These are phyloP conservation scores for Drosophila rubida DNA, from an alignment of 2,888 invertebrate genomes.

Conservation along the genomic window DNA sequence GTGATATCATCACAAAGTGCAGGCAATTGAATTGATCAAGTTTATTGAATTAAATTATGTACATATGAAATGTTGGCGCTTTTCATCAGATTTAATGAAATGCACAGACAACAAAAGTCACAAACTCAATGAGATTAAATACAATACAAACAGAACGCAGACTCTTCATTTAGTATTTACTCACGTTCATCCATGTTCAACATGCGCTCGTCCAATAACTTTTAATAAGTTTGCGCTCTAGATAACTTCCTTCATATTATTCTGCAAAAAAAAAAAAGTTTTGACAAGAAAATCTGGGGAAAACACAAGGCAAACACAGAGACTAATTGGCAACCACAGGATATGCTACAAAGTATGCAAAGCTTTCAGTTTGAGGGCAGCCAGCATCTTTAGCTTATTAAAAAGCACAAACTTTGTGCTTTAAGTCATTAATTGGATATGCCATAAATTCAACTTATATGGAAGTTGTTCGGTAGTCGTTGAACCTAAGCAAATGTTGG, in stretches of 20 bases:
- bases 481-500: conserved; percentile 7
- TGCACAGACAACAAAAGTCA: conserved; percentile 77
- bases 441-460: neutral
- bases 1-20: conserved; percentile 34
- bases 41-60: conserved; percentile 48
- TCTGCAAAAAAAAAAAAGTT: conserved; percentile 28
- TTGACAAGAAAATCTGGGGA: conserved; percentile 22
- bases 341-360: conserved; percentile 3
- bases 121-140: conserved; percentile 57
- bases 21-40: conserved; percentile 50
- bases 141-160: conserved; percentile 8
- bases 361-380: neutral
- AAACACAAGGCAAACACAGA: neutral
- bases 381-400: neutral
- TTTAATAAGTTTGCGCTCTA: conserved; percentile 19
- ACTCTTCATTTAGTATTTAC: neutral
- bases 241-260: neutral
- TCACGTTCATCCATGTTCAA: conserved; percentile 1
- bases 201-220: conserved; percentile 9
- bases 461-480: neutral
- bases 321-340: conserved; percentile 23
- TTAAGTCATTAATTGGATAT: neutral
- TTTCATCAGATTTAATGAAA: conserved; percentile 59
- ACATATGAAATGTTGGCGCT: conserved; percentile 5
- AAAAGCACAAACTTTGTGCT: neutral